Percentiles rank a stretch among this genome's conserved stretches.
phyloP scores from a whole-genome alignment of 2,113 vertebrate genomes.

The Oncorhynchus mykiss region DNA sequence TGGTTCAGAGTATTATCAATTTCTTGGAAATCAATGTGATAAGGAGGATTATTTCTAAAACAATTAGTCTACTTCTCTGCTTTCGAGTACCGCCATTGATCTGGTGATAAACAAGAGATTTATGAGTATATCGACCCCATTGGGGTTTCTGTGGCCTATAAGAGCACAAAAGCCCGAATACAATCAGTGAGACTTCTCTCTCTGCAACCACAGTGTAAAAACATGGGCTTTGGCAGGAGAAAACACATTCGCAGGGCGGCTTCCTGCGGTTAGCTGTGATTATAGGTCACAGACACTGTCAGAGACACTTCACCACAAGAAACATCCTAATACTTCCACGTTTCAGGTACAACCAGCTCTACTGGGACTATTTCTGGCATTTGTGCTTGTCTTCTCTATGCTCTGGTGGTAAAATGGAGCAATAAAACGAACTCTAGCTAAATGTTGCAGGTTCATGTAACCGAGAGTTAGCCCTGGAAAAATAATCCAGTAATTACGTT shows the following conservation, averaged over 20 bases:
- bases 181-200: slow-evolving; percentile 68
- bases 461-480: slow-evolving; percentile 64
- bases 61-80: slow-evolving; percentile 80
- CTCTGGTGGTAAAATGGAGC: slow-evolving; percentile 40
- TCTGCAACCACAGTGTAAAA: slow-evolving; percentile 64
- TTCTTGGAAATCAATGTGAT: no score
- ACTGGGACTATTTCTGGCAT: slow-evolving; percentile 23
- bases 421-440: slow-evolving; percentile 16
- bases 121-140: slow-evolving; percentile 79
- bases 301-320: not conserved
- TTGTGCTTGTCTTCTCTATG: slow-evolving; percentile 29
- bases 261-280: slow-evolving; percentile 67
- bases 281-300: slow-evolving; percentile 63
- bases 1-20: no score
- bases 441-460: slow-evolving; percentile 43
- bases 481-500: slow-evolving; percentile 65
- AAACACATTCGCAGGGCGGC: slow-evolving; percentile 55
- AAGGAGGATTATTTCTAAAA: slow-evolving; percentile 54
- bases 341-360: slow-evolving; percentile 56
- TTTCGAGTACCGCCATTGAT: slow-evolving; percentile 80
- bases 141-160: slow-evolving; percentile 78
- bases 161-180: slow-evolving; percentile 74
- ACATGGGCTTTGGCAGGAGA: slow-evolving; percentile 75
- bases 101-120: slow-evolving; percentile 88
- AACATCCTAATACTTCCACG: slow-evolving; percentile 28